phyloP scores from a whole-genome alignment of 1,140 invertebrate species.

The Lordiphosa mommai region DNA sequence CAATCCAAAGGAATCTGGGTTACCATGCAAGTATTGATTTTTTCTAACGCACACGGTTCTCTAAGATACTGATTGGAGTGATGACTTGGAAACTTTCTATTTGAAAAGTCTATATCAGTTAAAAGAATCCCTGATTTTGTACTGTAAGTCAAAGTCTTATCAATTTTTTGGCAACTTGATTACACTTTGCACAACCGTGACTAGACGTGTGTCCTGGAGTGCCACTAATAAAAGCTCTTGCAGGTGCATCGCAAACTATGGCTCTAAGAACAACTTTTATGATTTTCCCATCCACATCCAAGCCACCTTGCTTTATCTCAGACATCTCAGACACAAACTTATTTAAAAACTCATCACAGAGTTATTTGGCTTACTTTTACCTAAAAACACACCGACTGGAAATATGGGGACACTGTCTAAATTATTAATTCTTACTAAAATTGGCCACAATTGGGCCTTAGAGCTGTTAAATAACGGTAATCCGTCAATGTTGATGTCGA shows the following conservation, averaged over 20 bases:
- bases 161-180: neutral
- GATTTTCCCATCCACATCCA: too few species aligned
- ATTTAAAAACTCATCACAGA: neutral
- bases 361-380: neutral
- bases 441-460: constrained; percentile 1
- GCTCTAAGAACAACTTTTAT: too few species aligned
- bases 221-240: too few species aligned
- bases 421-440: neutral
- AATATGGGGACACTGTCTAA: neutral
- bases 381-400: constrained; percentile 6
- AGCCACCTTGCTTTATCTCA: too few species aligned
- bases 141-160: neutral
- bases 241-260: too few species aligned
- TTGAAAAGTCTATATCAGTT: neutral
- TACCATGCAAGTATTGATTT: neutral
- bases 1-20: neutral
- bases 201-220: too few species aligned
- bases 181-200: too few species aligned
- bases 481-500: constrained; percentile 8
- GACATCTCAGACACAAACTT: neutral
- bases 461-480: constrained; percentile 5
- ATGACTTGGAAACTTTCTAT: neutral
- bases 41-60: neutral
- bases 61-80: neutral
- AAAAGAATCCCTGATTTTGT: neutral